Evolutionary conservation across 2,113 vertebrate species (phyloP).

Genomic region (Passer domesticus): DNA sequence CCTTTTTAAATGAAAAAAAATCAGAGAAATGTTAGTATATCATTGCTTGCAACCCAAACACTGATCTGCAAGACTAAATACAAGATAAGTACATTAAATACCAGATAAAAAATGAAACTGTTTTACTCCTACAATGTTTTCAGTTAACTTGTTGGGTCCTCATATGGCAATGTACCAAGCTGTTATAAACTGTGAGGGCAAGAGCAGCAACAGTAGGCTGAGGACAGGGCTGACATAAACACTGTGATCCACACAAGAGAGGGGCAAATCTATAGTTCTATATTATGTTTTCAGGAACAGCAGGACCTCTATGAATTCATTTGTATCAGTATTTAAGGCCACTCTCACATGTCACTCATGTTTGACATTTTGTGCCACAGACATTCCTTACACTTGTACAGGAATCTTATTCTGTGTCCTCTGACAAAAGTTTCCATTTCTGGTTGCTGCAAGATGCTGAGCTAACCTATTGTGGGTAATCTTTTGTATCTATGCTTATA

Average conservation of each 20-base stretch:
- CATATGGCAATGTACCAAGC: background rate
- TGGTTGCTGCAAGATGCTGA: background rate
- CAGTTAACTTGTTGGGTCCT: background rate
- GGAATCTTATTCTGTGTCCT: background rate
- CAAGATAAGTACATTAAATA: slow-evolving; percentile 44
- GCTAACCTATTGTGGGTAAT: background rate
- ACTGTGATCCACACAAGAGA: background rate
- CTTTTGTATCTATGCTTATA: background rate
- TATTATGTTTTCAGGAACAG: background rate
- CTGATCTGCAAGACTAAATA: slow-evolving; percentile 52
- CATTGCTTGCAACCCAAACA: background rate
- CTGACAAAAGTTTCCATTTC: background rate
- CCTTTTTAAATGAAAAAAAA: background rate
- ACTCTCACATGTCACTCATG: background rate
- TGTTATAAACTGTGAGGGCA: background rate
- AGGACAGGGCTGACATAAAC: background rate
- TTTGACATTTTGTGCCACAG: background rate
- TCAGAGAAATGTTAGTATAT: background rate
- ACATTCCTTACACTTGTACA: background rate
- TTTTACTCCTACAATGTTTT: background rate
- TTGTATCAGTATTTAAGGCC: background rate
- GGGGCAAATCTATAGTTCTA: background rate
- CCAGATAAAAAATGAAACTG: slow-evolving; percentile 10
- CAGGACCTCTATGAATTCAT: background rate
- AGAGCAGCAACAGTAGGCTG: background rate